Evolutionary conservation across 2,113 vertebrate species (phyloP), one percentile per base, ranked within the genome.

Genomic region (Corvus hawaiiensis): DNA sequence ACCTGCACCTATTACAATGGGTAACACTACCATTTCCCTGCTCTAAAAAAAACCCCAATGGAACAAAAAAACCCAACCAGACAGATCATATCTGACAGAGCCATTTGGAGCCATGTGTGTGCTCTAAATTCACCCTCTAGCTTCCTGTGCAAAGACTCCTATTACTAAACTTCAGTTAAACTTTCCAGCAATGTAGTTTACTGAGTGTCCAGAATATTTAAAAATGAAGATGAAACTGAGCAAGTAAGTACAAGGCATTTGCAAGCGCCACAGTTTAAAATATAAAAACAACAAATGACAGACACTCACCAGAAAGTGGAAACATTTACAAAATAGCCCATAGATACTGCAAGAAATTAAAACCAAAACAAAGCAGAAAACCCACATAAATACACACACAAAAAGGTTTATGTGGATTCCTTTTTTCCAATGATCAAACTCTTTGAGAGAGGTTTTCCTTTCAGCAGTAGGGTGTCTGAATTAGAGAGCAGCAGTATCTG

Each of bases 21-120:
- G 23, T 37, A 48, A 71, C 5, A 9, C 17, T 9, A 21, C 9
- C 23, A 7, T 55, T 46, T 27, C n/a, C 39, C 7, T 16, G 22
- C 18, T 68, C 37, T 13, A 21, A 68, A 44, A 52, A 41, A n/a
- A 44, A 16, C 5, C 2, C 9, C 24, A n/a, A 14, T 21, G 18
- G 20, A 77, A 32, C 11, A 56, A 56, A 81, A 41, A 41, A 11
- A 1, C 2, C 4, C 18, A 37, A 16, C 2, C 10, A 46, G 22
- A 26, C 4, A 22, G 43, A 23, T 9, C 4, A 20, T 6, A 13
- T 5, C 3, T 20, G 26, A 46, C 8, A 43, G 51, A 82, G 24
- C 16, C 7, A 3, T 2, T 3, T 48, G 39, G 51, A 82, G 24
- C 14, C 7, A 3, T 2, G 3, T 44, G 3, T 9, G 6, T 27